Base-by-base conservation (phyloP, 2,888 invertebrate genomes). In the Meiosimyza decipiens region DNA sequence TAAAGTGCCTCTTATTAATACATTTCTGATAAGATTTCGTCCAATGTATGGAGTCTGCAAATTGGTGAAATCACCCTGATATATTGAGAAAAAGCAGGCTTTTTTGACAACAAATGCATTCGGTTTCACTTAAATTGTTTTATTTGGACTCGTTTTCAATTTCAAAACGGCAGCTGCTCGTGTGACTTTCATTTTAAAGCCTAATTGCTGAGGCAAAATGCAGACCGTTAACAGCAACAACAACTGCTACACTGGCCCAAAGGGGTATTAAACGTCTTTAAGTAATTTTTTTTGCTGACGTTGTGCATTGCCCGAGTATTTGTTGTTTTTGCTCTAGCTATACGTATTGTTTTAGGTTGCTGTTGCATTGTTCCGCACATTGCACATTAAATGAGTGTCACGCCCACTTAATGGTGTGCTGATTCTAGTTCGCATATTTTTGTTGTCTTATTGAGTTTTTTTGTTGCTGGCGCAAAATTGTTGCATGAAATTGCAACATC, bases 401-500 rank as follows among this genome's bases (percentile, higher is more conserved):
- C 78, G 78, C 78, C 78, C 77, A 77, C 78, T 78, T 78, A 77
- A 77, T 78, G 71, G 75, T 76, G 77, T 76, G 77, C 75, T 77
- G 76, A 75, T 76, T 75, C 75, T 73, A 72, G 71, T 74, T 73
- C 77, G 75, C 74, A 73, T 77, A 54, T 16, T 5, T n/a, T 55
- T 55, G 55, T 22, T 55, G 16, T 54, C 0, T 55, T 16, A 18
- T 55, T 55, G 55, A 18, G 18, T 18, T n/a, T 55, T 55, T 16
- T n/a, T 55, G 55, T n/a, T 55, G 55, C 16, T 16, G 2, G 54
- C 40, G 40, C 40, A 40, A 40, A 40, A 40, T 40, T 40, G 40
- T 40, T 40, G 9, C 9, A 40, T 40, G 40, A 40, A 40, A 40
- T 9, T 40, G 40, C 40, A 6, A 40, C 40, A 40, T 40, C 40